Evolutionary conservation across 2,113 vertebrate species (phyloP), one percentile per base, ranked within the genome.

Genomic region (Plectropomus leopardus): DNA sequence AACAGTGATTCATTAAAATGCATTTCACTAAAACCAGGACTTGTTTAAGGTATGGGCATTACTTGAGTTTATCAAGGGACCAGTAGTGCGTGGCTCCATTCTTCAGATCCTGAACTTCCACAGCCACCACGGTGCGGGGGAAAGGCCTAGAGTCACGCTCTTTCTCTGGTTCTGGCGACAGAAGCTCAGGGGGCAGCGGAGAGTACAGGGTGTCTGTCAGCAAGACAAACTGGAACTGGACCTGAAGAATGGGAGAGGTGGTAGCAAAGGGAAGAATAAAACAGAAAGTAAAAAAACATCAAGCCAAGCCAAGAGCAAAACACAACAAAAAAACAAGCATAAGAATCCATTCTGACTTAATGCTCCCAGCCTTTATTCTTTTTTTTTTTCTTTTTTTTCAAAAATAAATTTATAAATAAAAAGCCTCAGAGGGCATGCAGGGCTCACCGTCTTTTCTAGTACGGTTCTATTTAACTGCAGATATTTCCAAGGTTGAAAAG

Each of bases 11-110:
- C 11, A 8, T 54, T 4, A 55, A 48, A 66, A 40, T 40, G 34
- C 19, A 34, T 65, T 7, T 24, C 5, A 55, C 16, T 72, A 30
- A 72, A 73, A 36, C 15, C 40, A 51, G 14, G 21, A 55, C 13
- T 14, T 60, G 23, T 69, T 73, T 30, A 53, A 17, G 11, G 7
- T 40, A 59, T 4, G 1, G 4, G 26, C 71, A 95, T 86, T 96
- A 98, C 98, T 95, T 99, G 84, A 99, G 97, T 88, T 99, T 99
- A 65, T 98, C 98, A 58, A 99, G 88, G 84, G 97, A 99, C 98
- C 98, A 99, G 86, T 99, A 99, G 86, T 99, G 98, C 0, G 97
- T 99, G 0, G 97, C 98, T 80, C 98, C 97, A 0, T 99, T 99
- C 94, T 99, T 99, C 67, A 99, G 92, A 87, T 99, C 98, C 89